phyloP scores from a whole-genome alignment of 2,888 invertebrate genomes.

The Nebria salina region DNA sequence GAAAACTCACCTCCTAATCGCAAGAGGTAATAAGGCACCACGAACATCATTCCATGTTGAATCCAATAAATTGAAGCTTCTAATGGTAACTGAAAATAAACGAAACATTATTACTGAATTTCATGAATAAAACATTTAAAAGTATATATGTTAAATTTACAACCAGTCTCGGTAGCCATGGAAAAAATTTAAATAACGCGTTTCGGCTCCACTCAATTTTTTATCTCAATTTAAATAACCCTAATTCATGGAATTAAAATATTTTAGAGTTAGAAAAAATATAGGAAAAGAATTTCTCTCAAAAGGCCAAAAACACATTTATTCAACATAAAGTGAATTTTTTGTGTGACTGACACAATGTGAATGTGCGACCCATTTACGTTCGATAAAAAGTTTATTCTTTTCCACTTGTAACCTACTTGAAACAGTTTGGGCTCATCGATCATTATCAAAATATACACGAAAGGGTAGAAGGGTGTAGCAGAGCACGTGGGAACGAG shows the following conservation, averaged over 20 bases:
- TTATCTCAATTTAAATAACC: background rate
- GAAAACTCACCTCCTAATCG: constrained; percentile 80
- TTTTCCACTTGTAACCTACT: background rate
- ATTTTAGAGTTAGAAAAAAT: background rate
- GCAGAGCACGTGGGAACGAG: background rate
- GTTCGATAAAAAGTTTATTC: background rate
- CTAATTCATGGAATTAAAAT: background rate
- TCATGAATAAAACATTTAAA: background rate
- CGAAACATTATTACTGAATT: constrained; percentile 32
- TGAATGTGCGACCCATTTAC: background rate
- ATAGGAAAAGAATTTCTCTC: background rate
- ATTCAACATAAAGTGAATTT: background rate
- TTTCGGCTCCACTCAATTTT: background rate
- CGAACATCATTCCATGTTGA: constrained; percentile 94
- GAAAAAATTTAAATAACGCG: background rate
- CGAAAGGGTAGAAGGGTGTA: background rate
- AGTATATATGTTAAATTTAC: background rate
- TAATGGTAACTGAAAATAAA: constrained; percentile 79
- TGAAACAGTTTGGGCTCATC: background rate
- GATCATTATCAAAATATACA: background rate
- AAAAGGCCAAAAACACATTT: background rate
- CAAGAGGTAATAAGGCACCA: constrained; percentile 92
- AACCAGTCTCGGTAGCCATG: background rate
- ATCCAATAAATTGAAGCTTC: constrained; percentile 95
- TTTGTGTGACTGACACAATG: background rate